Conservation (phyloP, 2,113 vertebrate genomes). For the Toxotes jaculatrix region DNA sequence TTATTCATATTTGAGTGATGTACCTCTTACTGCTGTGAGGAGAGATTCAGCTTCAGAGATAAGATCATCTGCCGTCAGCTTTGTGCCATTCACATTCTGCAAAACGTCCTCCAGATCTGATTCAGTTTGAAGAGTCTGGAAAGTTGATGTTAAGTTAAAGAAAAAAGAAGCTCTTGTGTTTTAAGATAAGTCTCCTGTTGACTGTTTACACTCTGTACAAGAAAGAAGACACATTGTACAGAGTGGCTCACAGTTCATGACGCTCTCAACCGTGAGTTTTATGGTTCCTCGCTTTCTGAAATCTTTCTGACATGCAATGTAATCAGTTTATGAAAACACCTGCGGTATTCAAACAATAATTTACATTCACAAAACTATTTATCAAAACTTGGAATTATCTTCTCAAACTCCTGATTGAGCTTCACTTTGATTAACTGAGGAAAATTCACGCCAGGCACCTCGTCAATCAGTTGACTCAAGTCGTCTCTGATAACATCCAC, state of each 20-base stretch:
- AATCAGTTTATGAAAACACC: neutral
- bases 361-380: constrained; percentile 8
- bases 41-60: constrained; percentile 81
- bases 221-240: too few species aligned
- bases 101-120: constrained; percentile 80
- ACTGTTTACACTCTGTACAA: neutral
- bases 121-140: constrained; percentile 56
- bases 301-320: neutral
- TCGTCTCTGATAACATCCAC: constrained; percentile 77
- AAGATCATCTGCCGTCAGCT: constrained; percentile 79
- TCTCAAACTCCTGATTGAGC: neutral
- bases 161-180: neutral
- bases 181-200: neutral
- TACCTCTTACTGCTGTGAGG: constrained; percentile 84
- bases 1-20: neutral
- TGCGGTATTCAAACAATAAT: constrained; percentile 4
- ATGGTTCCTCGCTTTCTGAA: too few species aligned
- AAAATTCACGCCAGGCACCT: constrained; percentile 80
- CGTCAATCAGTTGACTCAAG: constrained; percentile 82
- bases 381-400: neutral
- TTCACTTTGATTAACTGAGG: neutral
- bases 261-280: too few species aligned
- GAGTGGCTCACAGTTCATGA: too few species aligned
- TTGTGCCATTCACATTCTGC: constrained; percentile 77
- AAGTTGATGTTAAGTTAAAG: neutral